These are phyloP conservation scores for Porites rus DNA, from an alignment of 92 coral and sea anemone species.

Conservation along the genomic window DNA sequence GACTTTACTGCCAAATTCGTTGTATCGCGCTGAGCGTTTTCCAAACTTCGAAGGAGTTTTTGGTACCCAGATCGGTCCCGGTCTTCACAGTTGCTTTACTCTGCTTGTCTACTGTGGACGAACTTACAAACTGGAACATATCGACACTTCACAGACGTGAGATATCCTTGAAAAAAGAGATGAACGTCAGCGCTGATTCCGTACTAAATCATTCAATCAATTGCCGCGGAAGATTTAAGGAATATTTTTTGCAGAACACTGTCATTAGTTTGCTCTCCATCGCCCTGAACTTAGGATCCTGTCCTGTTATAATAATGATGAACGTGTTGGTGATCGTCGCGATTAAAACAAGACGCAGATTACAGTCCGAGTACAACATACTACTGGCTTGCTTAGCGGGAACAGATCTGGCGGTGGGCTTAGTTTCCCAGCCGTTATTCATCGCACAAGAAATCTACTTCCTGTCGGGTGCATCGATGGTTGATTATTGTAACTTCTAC, in stretches of 20 bases:
- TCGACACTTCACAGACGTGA: too few relatives aligned
- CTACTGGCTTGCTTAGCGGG: slow-evolving; percentile 20
- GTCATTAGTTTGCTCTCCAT: background rate
- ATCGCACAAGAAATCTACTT: slow-evolving; percentile 6
- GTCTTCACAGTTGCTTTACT: too few relatives aligned
- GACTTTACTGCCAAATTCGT: too few relatives aligned
- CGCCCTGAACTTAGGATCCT: background rate
- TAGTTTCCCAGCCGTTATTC: slow-evolving; percentile 6
- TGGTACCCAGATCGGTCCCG: too few relatives aligned
- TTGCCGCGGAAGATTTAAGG: background rate
- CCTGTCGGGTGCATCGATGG: background rate
- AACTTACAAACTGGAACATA: too few relatives aligned
- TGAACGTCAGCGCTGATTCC: too few relatives aligned
- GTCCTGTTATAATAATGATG: slow-evolving; percentile 13
- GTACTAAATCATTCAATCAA: background rate
- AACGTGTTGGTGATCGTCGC: slow-evolving; percentile 22
- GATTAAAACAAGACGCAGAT: slow-evolving; percentile 11
- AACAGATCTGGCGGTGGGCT: slow-evolving; percentile 20
- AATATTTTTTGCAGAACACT: background rate
- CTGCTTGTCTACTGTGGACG: too few relatives aligned
- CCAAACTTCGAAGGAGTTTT: too few relatives aligned
- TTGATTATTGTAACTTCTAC: background rate
- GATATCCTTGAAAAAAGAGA: too few relatives aligned
- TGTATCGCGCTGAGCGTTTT: too few relatives aligned
- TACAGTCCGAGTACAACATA: slow-evolving; percentile 22